Evolutionary conservation across 2,113 vertebrate species (phyloP).

Genomic region (Scomber scombrus): DNA sequence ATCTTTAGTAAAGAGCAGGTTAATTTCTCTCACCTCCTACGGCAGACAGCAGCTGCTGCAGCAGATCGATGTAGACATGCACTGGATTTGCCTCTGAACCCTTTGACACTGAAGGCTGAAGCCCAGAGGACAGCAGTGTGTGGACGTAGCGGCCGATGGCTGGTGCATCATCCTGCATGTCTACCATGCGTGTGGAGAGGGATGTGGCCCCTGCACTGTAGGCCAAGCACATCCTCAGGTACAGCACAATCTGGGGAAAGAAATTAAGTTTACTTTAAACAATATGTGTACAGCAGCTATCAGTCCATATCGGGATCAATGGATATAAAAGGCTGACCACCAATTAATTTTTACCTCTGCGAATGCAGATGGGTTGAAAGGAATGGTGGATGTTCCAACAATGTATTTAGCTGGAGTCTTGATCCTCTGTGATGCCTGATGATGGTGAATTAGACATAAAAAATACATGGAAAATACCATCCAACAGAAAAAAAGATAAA

Average conservation of each 20-base stretch:
- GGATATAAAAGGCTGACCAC: background rate
- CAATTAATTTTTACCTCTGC: conserved; percentile 87
- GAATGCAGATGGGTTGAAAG: conserved; percentile 97
- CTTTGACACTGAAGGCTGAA: conserved; percentile 85
- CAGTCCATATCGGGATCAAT: background rate
- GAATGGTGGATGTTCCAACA: conserved; percentile 91
- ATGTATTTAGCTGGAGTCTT: conserved; percentile 95
- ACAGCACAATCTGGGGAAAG: conserved; percentile 90
- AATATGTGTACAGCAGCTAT: background rate
- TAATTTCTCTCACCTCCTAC: conserved; percentile 88
- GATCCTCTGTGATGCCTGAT: conserved; percentile 93
- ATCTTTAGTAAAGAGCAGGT: background rate
- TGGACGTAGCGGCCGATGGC: conserved; percentile 92
- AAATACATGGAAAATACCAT: background rate
- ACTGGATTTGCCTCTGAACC: conserved; percentile 90
- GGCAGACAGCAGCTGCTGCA: conserved; percentile 93
- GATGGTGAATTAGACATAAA: background rate
- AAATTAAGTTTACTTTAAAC: background rate
- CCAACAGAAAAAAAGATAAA: background rate
- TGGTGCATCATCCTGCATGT: conserved; percentile 97
- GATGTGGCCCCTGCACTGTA: conserved; percentile 92
- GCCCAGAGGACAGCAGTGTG: conserved; percentile 87
- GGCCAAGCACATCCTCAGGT: conserved; percentile 96
- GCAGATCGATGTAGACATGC: conserved; percentile 92
- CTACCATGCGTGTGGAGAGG: conserved; percentile 89